Percentiles rank a stretch among this genome's conserved stretches.
Conservation (phyloP, 1,140 invertebrate genomes). For the Phthorimaea operculella region DNA sequence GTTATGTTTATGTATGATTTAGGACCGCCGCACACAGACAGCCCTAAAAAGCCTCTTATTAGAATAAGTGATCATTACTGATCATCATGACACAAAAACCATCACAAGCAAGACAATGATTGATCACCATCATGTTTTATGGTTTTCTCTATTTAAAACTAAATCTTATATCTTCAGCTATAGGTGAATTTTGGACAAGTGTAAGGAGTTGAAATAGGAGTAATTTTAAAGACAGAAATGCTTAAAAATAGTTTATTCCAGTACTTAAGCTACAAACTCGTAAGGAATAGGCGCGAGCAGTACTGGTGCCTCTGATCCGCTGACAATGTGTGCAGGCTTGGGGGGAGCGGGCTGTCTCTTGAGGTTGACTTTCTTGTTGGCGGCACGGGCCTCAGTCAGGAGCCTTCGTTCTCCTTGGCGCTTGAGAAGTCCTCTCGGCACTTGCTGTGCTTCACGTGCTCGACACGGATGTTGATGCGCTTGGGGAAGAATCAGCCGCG, state of each 20-base stretch:
- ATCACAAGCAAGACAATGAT: no score
- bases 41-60: no score
- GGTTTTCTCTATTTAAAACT: no score
- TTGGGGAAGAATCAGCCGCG: conserved; percentile 94
- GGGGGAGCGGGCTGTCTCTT: conserved; percentile 92
- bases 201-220: no score
- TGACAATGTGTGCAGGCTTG: conserved; percentile 86
- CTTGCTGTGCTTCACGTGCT: conserved; percentile 97
- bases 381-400: conserved; percentile 86
- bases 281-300: conserved; percentile 93
- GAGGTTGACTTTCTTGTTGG: conserved; percentile 75
- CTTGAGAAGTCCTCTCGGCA: conserved; percentile 96
- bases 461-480: conserved; percentile 96
- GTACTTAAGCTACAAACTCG: conserved; percentile 94
- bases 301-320: conserved; percentile 82
- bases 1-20: no score
- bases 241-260: conserved; percentile 58
- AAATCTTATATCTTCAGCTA: no score
- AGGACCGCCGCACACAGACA: no score
- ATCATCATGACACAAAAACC: no score
- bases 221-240: neutral
- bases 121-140: no score
- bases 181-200: no score
- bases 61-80: no score
- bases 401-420: conserved; percentile 92